Percentiles rank a stretch among this genome's conserved stretches.
These are phyloP conservation scores for Leptura quadrifasciata DNA, from an alignment of 2,888 invertebrate species.

Conservation along the genomic window DNA sequence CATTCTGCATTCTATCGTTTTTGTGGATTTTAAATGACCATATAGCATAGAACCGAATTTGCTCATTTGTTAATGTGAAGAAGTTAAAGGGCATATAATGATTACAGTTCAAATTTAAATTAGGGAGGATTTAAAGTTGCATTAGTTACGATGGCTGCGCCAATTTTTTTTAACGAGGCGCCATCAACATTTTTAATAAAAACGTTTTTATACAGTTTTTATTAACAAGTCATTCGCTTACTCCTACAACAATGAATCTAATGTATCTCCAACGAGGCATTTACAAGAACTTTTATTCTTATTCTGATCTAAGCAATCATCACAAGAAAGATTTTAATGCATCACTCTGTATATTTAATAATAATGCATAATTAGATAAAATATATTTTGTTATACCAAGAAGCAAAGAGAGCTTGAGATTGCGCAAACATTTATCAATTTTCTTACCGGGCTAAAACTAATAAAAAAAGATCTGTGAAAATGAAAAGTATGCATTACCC, in stretches of 20 bases:
- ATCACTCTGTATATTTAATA: not conserved
- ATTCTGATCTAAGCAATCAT: too few relatives aligned
- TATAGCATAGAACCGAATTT: not conserved
- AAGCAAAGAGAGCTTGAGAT: not conserved
- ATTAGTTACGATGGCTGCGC: not conserved
- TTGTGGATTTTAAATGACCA: conserved; percentile 21
- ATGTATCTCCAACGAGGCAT: too few relatives aligned
- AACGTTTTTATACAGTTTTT: too few relatives aligned
- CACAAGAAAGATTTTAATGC: too few relatives aligned
- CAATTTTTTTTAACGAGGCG: too few relatives aligned
- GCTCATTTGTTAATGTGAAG: not conserved
- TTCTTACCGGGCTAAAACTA: not conserved
- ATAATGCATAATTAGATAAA: too few relatives aligned
- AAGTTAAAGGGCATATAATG: not conserved
- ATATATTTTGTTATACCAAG: not conserved
- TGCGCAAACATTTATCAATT: not conserved
- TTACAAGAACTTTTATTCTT: too few relatives aligned
- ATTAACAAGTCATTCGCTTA: too few relatives aligned
- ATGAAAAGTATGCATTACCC: too few relatives aligned
- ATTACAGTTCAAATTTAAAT: not conserved
- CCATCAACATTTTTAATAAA: too few relatives aligned
- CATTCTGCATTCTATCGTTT: conserved; percentile 60
- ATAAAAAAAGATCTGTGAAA: too few relatives aligned
- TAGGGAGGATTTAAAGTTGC: not conserved
- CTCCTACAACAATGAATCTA: too few relatives aligned